Evolutionary conservation across 2,888 invertebrate genomes (phyloP).

Genomic region (Phaonia tiefii): DNA sequence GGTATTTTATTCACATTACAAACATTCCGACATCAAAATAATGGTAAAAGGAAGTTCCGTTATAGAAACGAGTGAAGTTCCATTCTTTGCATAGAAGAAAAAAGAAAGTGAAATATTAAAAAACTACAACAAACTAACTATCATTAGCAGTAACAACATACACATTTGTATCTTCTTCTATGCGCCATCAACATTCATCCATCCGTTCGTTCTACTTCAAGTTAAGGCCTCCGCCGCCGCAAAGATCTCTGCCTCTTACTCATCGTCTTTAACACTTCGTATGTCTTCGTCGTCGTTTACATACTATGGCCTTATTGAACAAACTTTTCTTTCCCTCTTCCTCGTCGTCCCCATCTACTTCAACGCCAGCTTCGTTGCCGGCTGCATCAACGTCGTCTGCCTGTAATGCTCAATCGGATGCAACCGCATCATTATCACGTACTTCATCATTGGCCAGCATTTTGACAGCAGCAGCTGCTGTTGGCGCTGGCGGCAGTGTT

Average conservation of each 20-base stretch:
- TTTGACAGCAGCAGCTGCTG: conserved; percentile 39
- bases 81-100: not conserved
- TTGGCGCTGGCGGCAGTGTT: conserved; percentile 8
- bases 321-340: conserved; percentile 83
- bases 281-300: conserved; percentile 35
- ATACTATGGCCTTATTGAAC: conserved; percentile 87
- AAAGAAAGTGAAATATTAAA: not conserved
- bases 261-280: not conserved
- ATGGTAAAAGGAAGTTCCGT: conserved; percentile 6
- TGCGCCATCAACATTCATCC: not conserved
- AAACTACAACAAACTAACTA: not conserved
- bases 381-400: conserved; percentile 63
- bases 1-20: not conserved
- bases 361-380: conserved; percentile 67
- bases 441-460: conserved; percentile 68
- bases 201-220: not conserved
- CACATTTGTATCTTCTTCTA: not conserved
- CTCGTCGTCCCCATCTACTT: conserved; percentile 83
- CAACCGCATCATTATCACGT: conserved; percentile 63
- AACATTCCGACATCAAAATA: conserved; percentile 18
- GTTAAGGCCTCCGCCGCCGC: not conserved
- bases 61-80: conserved; percentile 4
- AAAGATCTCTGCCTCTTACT: too few relatives aligned
- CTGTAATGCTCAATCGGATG: conserved; percentile 35
- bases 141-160: not conserved